Base-by-base conservation (phyloP, 1,140 invertebrate genomes). In the Oncopodura yosiiana region DNA sequence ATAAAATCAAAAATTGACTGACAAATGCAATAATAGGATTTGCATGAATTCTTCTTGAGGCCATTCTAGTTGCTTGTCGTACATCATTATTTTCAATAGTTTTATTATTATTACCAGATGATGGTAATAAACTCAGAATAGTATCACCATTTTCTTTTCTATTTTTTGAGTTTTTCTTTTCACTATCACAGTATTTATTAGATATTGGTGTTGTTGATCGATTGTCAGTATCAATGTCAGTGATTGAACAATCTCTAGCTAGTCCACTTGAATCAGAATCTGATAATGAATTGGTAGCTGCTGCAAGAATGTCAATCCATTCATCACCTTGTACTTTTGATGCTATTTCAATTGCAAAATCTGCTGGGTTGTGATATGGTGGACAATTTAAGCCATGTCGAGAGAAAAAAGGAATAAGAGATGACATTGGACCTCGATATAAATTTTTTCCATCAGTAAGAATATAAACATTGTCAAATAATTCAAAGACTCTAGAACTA, bases 301-400 rank as follows among this genome's bases (percentile, higher is more conserved):
- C 78, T 23, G 89, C 86, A 38, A 95, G 73, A 68, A 85, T 87
- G 56, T 83, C 78, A 5, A 88, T 82, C 67, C 84, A 87, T 56
- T 61, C 50, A 24, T 92, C 86, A 1, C 92, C 91, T 67, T 92
- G 87, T 67, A 94, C 91, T 0, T 90, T 90, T 58, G 84, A 85
- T 1, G 90, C 88, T 19, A 94, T 87, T 71, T 94, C 90, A 80
- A 94, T 89, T 14, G 91, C 46, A 69, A 92, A 95, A 78, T 95
- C 92, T 49, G 92, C 90, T 37, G 92, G 91, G 72, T 95, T 97
- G 73, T 95, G 90, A 68, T 95, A 95, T 62, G 84, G 81, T 0
- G 93, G 92, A 72, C 91, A 95, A 19, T 84, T 77, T 4, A 94
- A 76, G 3, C 83, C 82, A 75, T 90, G 81, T 0, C 80, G 81